A percentile compares a stretch with the other conserved stretches of the same genome.
Evolutionary conservation across 2,797 vertebrate species (phyloP).

Genomic region (Hyperoplus lanceolatus): DNA sequence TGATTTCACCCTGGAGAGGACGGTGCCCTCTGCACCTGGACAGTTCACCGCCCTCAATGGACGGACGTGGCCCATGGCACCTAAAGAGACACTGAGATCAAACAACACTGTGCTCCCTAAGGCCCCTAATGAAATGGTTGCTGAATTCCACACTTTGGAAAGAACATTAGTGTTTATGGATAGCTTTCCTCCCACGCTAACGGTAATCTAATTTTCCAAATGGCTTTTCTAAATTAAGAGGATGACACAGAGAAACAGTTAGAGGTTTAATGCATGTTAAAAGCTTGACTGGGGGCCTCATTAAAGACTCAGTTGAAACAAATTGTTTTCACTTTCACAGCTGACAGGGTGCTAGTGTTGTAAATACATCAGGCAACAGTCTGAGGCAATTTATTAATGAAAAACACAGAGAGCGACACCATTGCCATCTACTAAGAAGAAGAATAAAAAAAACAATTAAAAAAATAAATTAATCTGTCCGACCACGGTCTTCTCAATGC

Average conservation of each 20-base stretch:
- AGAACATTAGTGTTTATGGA: conserved; percentile 63
- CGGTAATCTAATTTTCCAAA: conserved; percentile 73
- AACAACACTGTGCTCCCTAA: conserved; percentile 38
- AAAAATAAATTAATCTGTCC: not conserved
- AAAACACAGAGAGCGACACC: conserved; percentile 28
- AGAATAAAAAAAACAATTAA: not conserved
- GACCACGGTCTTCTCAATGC: conserved; percentile 6
- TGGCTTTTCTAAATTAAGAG: conserved; percentile 71
- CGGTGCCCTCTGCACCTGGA: conserved; percentile 68
- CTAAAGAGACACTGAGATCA: conserved; percentile 54
- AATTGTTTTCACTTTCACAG: conserved; percentile 53
- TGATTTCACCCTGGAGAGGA: conserved; percentile 70
- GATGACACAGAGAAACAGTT: conserved; percentile 60
- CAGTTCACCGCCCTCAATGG: conserved; percentile 68
- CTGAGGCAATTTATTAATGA: conserved; percentile 37
- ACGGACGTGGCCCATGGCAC: conserved; percentile 52
- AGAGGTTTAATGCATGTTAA: conserved; percentile 64
- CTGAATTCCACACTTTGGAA: conserved; percentile 53
- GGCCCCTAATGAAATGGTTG: conserved; percentile 67
- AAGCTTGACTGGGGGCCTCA: conserved; percentile 53
- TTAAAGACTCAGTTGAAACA: conserved; percentile 60
- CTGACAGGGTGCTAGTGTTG: conserved; percentile 44
- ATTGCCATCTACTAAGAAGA: conserved; percentile 34
- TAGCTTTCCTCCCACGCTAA: conserved; percentile 63
- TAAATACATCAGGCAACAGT: conserved; percentile 52